Conservation (phyloP, 1,140 invertebrate genomes). For the Planococcus citri region DNA sequence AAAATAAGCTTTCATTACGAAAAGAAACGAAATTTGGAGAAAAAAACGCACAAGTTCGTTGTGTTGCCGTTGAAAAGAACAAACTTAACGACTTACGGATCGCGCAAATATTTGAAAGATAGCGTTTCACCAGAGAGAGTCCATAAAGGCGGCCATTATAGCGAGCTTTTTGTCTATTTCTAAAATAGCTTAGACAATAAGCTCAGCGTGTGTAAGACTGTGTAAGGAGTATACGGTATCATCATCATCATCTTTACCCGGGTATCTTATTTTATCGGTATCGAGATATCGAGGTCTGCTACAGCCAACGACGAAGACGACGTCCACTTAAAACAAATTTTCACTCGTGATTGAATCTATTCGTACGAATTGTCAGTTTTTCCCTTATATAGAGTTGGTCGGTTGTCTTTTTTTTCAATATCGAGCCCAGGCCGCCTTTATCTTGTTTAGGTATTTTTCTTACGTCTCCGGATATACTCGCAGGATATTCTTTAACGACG, state of each 20-base stretch:
- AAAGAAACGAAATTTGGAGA: not conserved
- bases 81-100: not conserved
- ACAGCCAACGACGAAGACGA: too few relatives aligned
- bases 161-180: not conserved
- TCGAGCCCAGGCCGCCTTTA: not conserved
- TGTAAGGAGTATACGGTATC: too few relatives aligned
- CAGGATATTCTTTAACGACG: too few relatives aligned
- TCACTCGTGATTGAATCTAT: not conserved
- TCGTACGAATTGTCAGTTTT: not conserved
- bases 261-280: not conserved
- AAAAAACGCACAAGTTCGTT: too few relatives aligned
- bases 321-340: constrained; percentile 7
- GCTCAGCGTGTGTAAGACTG: too few relatives aligned
- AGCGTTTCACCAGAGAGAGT: not conserved
- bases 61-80: too few relatives aligned
- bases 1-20: constrained; percentile 4
- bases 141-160: not conserved
- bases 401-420: not conserved
- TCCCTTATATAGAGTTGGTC: too few relatives aligned
- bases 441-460: not conserved
- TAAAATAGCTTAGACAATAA: not conserved
- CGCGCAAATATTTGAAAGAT: not conserved
- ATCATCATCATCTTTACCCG: too few relatives aligned
- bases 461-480: not conserved
- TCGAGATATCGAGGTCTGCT: too few relatives aligned